Evolutionary conservation across 1,140 invertebrate species (phyloP), one percentile per base, ranked within the genome.

Genomic region (Pseudachorutes palmiensis): DNA sequence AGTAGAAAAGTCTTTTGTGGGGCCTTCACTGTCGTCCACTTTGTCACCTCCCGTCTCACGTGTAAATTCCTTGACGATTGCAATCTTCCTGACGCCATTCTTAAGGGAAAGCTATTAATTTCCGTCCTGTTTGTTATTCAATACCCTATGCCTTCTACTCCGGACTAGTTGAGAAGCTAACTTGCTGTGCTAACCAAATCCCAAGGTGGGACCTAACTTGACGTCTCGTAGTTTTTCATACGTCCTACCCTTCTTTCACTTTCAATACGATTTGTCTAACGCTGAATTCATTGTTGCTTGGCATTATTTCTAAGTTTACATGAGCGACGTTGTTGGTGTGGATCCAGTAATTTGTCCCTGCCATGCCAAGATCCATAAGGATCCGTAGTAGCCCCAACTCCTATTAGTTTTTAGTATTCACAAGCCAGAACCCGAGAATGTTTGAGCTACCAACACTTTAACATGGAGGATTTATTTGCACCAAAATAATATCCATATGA

Each of bases 71-170:
- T 19, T 5, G 12, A 24, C 5, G 51, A 55, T 55, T 55, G 51
- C 51, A 55, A 55, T 55, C 51, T 19, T 24, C 12, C 51, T 55
- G 51, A 55, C 51, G 51, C 51, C 51, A 55, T 55, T 55, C 24
- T 55, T 9, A 55, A 55, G 51, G n/a, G 24, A 55, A 55, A 26
- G 14, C 51, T 55, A 55, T 55, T 55, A 55, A 55, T 55, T 55
- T 55, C 5, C 24, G 12, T 22, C 24, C 51, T 24, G 12, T 24
- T 55, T 16, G 51, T 55, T 55, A 55, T 55, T 24, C 51, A 55
- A 55, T n/a, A n/a, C n/a, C n/a, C n/a, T n/a, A n/a, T n/a, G n/a
- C n/a, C n/a, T n/a, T 55, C 12, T 55, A 55, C 51, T 45, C 51
- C 5, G 24, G 51, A 24, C 9, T 5, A 55, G 9, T 26, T 12